Evolutionary conservation across 2,888 invertebrate genomes (phyloP).

Genomic region (Aleiodes alternator): DNA sequence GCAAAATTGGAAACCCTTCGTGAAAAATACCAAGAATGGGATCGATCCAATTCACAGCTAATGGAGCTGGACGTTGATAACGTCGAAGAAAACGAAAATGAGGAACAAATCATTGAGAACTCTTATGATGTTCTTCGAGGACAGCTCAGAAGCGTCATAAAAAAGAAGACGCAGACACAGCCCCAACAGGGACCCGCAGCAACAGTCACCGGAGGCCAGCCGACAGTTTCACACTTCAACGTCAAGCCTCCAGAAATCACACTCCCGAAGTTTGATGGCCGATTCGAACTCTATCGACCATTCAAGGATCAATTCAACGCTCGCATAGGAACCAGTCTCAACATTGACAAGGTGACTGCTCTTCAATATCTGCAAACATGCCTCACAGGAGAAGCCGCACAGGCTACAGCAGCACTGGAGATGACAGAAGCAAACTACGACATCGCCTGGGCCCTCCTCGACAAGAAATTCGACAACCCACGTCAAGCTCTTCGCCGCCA

Average conservation of each 20-base stretch:
- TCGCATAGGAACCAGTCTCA: slow-evolving; percentile 45
- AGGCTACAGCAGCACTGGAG: slow-evolving; percentile 51
- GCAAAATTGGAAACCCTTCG: background rate
- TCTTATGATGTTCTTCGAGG: background rate
- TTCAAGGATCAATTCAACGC: slow-evolving; percentile 53
- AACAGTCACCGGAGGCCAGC: background rate
- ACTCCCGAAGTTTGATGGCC: slow-evolving; percentile 53
- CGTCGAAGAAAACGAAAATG: background rate
- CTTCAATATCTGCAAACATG: slow-evolving; percentile 53
- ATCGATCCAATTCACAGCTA: background rate
- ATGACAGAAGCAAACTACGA: slow-evolving; percentile 52
- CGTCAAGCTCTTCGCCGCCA: slow-evolving; percentile 50
- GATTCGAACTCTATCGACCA: slow-evolving; percentile 52
- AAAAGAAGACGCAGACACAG: background rate
- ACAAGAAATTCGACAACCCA: slow-evolving; percentile 49
- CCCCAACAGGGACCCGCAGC: background rate
- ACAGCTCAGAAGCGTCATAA: background rate
- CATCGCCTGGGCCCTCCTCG: slow-evolving; percentile 53
- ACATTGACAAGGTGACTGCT: slow-evolving; percentile 48
- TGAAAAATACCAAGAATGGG: background rate
- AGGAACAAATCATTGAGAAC: background rate
- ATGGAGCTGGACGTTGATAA: background rate
- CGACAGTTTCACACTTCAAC: background rate
- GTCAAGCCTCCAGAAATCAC: slow-evolving; percentile 44
- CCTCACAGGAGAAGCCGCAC: slow-evolving; percentile 52